Conservation (phyloP, 2,797 vertebrate genomes). For the Carcharodon carcharias region DNA sequence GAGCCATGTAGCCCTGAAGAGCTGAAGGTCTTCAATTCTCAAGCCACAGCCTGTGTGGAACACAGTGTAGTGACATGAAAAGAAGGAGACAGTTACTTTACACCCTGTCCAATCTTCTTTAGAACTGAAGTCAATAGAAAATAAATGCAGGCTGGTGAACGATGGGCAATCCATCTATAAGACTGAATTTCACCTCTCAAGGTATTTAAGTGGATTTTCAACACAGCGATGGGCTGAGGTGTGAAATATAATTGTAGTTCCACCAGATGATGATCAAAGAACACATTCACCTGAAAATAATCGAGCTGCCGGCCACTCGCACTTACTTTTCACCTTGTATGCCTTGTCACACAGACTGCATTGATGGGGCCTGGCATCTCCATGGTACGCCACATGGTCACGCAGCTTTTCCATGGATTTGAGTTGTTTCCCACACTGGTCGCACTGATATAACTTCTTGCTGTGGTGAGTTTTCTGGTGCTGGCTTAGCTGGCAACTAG, state of each 20-base stretch:
- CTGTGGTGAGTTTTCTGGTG: constrained; percentile 40
- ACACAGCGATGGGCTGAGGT: too few relatives aligned
- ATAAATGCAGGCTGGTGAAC: neutral
- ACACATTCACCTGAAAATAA: neutral
- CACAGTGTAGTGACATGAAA: too few relatives aligned
- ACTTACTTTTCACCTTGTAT: constrained; percentile 43
- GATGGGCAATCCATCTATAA: neutral
- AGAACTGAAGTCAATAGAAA: neutral
- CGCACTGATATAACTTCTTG: constrained; percentile 43
- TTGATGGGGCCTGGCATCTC: constrained; percentile 42
- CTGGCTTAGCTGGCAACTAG: constrained; percentile 42
- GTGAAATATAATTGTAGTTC: neutral
- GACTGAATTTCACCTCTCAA: neutral
- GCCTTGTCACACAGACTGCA: constrained; percentile 40
- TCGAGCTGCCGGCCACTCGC: neutral
- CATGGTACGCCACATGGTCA: constrained; percentile 37
- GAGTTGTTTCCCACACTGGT: constrained; percentile 22
- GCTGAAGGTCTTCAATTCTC: too few relatives aligned
- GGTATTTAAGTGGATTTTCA: neutral
- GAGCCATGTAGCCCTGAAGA: too few relatives aligned
- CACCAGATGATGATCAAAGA: neutral
- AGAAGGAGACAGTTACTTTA: neutral
- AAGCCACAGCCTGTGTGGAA: too few relatives aligned
- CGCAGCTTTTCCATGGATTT: constrained; percentile 14
- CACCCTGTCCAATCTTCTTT: neutral